Evolutionary conservation across 2,113 vertebrate genomes (phyloP).

Genomic region (Cyprinodon tularosa): DNA sequence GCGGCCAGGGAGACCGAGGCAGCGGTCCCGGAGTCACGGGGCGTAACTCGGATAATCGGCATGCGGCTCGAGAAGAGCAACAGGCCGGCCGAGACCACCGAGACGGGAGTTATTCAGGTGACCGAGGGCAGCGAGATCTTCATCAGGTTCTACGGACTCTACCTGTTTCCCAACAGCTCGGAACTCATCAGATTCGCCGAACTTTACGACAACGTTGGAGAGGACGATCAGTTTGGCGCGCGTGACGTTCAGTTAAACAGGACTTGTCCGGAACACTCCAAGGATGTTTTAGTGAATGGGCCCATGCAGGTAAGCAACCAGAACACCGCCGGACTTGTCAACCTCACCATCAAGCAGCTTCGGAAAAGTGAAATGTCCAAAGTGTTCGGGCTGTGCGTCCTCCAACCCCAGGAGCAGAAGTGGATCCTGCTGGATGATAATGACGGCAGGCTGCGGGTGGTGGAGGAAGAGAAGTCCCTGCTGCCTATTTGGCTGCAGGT

Average conservation of each 20-base stretch:
- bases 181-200: constrained; percentile 83
- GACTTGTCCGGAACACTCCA: constrained; percentile 83
- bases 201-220: constrained; percentile 42
- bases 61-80: constrained; percentile 85
- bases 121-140: constrained; percentile 85
- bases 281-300: constrained; percentile 72
- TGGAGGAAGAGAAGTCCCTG: constrained; percentile 84
- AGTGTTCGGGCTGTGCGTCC: constrained; percentile 88
- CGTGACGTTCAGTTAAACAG: constrained; percentile 30
- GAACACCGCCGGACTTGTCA: constrained; percentile 83
- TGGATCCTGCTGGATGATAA: constrained; percentile 80
- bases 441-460: constrained; percentile 83
- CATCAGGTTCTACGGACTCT: constrained; percentile 88
- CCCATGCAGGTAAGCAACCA: constrained; percentile 64
- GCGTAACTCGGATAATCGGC: constrained; percentile 81
- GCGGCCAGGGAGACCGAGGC: constrained; percentile 29
- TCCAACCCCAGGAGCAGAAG: constrained; percentile 53
- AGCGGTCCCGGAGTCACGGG: constrained; percentile 25
- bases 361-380: constrained; percentile 86
- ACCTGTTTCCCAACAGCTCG: constrained; percentile 73
- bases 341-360: constrained; percentile 82
- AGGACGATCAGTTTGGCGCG: constrained; percentile 50
- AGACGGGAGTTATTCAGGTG: constrained; percentile 84
- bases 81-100: constrained; percentile 68
- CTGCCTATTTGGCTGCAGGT: constrained; percentile 91